Evolutionary conservation across 2,797 vertebrate species (phyloP).

Genomic region (Aselliscus stoliczkanus): DNA sequence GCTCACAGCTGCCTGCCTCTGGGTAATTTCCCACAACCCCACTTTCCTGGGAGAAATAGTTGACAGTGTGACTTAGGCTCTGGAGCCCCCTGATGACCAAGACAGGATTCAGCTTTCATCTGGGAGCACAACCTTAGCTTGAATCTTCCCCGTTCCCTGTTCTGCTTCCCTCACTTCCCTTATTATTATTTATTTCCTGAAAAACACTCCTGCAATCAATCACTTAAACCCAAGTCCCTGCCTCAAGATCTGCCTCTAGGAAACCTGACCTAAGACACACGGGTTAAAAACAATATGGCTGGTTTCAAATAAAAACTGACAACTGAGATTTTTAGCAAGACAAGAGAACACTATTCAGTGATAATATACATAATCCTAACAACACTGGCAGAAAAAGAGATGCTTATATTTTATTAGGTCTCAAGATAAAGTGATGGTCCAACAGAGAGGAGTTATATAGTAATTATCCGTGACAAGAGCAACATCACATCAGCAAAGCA

Average conservation of each 20-base stretch:
- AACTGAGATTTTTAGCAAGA: neutral
- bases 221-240: neutral
- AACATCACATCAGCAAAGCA: constrained; percentile 11
- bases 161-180: neutral
- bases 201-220: neutral
- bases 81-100: neutral
- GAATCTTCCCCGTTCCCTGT: neutral
- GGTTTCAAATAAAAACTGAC: neutral
- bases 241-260: neutral
- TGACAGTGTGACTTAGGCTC: neutral
- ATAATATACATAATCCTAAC: constrained; percentile 12
- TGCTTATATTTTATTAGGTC: constrained; percentile 58
- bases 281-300: neutral
- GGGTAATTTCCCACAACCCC: neutral
- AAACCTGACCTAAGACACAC: constrained; percentile 2
- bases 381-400: neutral
- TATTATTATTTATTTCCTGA: neutral
- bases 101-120: neutral
- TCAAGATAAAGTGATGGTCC: constrained; percentile 59
- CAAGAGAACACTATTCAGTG: neutral
- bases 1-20: neutral
- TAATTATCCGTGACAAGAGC: constrained; percentile 62
- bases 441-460: constrained; percentile 62
- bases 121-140: neutral
- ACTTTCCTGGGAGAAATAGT: neutral